Base-by-base conservation (phyloP, 2,113 vertebrate species). In the Mastomys coucha region DNA sequence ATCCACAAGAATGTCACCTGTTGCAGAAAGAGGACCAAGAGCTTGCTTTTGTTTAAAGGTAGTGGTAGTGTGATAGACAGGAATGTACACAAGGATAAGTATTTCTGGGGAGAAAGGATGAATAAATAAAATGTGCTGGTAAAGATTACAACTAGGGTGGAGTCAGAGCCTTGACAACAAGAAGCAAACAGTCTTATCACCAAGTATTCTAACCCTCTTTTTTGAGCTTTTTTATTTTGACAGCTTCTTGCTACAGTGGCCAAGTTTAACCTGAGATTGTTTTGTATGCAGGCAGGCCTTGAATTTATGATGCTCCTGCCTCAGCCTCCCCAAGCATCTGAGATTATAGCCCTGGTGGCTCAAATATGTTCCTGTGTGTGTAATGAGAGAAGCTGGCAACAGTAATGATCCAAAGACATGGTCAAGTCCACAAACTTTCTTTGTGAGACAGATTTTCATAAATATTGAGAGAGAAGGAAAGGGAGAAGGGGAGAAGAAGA, bases 11-110 rank as follows among this genome's bases (percentile, higher is more conserved):
- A 51, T 31, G 8, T 10, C 63, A 53, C 2, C 5, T 26, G 12
- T 1, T 14, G 9, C 45, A 53, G 51, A 14, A 26, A 87, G 56
- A 72, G 28, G 19, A 36, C 10, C 45, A 1, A 51, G 93, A 56
- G 28, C 3, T 1, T 0, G 20, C 20, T 0, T 16, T 76, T 36
- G 1, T 31, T 17, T 4, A 58, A 26, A n/a, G 13, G 1, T 9
- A 53, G 53, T 20, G 13, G 1, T 9, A 53, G 53, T 26, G 7
- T 36, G 0, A 9, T 19, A 8, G 17, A 2, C 3, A 65, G 0
- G 28, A 49, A 17, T 3, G 4, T 13, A n/a, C 53, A 19, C 8
- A 11, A 0, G 14, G 51, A 31, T 0, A 36, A 4, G 0, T 33
- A 0, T 0, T 31, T 87, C 49, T 45, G 67, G 24, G 19, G 31